These are phyloP conservation scores for Wiebesia pumilae DNA, from an alignment of 1,140 invertebrate species.

Conservation along the genomic window DNA sequence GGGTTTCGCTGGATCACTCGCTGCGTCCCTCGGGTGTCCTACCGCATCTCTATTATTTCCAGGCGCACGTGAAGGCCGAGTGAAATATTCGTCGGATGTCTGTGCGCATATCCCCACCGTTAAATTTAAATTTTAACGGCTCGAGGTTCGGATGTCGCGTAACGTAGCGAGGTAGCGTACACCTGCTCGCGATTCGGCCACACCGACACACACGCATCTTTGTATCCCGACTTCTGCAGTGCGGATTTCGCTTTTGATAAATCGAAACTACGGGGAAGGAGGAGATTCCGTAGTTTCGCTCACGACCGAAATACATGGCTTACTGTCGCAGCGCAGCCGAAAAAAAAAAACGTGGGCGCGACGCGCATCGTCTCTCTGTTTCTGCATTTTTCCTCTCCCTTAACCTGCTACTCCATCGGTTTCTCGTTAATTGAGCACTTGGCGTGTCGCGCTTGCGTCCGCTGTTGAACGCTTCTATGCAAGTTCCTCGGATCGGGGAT, in stretches of 20 bases:
- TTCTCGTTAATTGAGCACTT: slow-evolving; percentile 19
- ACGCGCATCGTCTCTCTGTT: background rate
- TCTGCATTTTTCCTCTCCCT: too few relatives aligned
- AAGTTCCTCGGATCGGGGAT: background rate
- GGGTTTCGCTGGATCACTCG: background rate
- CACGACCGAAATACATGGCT: background rate
- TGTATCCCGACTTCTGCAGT: background rate
- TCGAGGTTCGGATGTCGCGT: too few relatives aligned
- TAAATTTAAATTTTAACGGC: slow-evolving; percentile 46
- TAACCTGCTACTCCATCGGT: background rate
- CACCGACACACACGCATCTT: background rate
- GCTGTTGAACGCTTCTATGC: background rate
- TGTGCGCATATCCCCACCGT: background rate
- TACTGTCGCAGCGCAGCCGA: background rate
- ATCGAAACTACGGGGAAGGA: background rate
- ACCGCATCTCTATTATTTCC: background rate
- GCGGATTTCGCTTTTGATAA: slow-evolving; percentile 26
- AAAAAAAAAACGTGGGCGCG: background rate
- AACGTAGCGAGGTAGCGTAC: background rate
- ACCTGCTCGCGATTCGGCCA: background rate
- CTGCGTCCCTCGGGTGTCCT: background rate
- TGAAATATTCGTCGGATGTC: background rate
- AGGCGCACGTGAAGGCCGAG: background rate
- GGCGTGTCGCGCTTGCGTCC: background rate
- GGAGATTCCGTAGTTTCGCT: background rate